Base-by-base conservation (phyloP, 2,113 vertebrate genomes). In the Myodes glareolus region DNA sequence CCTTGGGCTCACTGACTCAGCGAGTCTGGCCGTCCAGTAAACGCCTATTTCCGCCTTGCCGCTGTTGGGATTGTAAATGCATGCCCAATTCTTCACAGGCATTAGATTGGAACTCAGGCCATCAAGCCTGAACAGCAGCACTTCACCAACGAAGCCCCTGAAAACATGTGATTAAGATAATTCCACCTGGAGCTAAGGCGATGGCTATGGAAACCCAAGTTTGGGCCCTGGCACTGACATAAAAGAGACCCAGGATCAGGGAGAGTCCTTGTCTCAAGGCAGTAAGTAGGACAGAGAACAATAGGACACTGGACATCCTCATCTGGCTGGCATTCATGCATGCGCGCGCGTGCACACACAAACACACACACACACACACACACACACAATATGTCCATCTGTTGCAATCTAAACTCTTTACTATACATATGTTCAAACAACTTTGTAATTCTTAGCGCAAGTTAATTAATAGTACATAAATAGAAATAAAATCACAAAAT, bases 341-440 rank as follows among this genome's bases (percentile, higher is more conserved):
- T 1, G 3, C 25, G 2, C 25, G 16, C 7, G 5, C 7, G 10
- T 3, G 14, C 0, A 27, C 23, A 58, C 52, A 39, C n/a, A 25
- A 17, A n/a, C 52, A 10, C 36, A 42, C 13, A 29, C n/a, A 19
- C 6, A 27, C 0, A 27, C 23, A 58, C 52, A 39, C n/a, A 25
- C 33, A n/a, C 52, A 10, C 36, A 42, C 13, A 29, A 36, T 31
- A 67, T 0, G 23, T 23, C 10, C 4, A 86, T 47, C 70, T 55
- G 36, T 36, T 90, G 68, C 16, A 76, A 75, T 75, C n/a, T 50
- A 7, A 31, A 61, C 25, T 58, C 23, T 19, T 80, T 65, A 31
- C 47, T 68, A n/a, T 10, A 58, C 36, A 72, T 42, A 81, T 13
- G 36, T 55, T 45, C 14, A 78, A 77, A 29, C 8, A 5, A 88